phyloP scores from a whole-genome alignment of 2,113 vertebrate genomes.

The Falcunculus frontatus region DNA sequence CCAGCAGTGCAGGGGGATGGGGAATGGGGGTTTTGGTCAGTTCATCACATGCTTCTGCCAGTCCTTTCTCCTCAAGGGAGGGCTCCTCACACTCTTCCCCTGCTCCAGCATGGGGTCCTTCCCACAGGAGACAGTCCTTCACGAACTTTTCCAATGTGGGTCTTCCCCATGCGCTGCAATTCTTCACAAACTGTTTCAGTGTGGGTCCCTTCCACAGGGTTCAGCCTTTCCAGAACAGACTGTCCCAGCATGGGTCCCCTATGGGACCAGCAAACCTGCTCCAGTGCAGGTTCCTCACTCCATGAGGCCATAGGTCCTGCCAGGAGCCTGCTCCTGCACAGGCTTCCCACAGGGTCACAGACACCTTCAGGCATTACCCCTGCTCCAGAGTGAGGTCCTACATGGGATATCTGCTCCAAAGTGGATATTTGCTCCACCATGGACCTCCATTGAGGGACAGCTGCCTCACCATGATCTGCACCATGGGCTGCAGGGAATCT shows the following conservation, averaged over 20 bases:
- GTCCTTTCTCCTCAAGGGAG: not conserved
- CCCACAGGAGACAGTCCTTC: not conserved
- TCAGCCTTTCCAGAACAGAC: not conserved
- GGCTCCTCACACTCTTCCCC: fast-evolving
- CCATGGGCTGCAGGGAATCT: not conserved
- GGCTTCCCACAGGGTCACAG: not conserved
- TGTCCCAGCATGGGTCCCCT: fast-evolving
- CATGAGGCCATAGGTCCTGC: not conserved
- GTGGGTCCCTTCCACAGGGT: not conserved
- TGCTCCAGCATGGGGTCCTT: not conserved
- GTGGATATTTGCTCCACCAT: not conserved
- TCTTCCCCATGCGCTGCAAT: not conserved
- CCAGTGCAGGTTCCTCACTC: fast-evolving
- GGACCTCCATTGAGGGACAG: fast-evolving
- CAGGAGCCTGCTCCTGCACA: not conserved
- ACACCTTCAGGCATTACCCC: not conserved
- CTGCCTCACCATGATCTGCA: not conserved
- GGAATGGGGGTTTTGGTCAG: fast-evolving
- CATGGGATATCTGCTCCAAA: not conserved
- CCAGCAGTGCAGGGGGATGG: fast-evolving
- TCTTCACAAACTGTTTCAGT: not conserved
- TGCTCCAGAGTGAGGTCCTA: not conserved
- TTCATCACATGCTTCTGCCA: not conserved
- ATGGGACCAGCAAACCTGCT: not conserved
- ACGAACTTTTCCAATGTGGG: fast-evolving